Evolutionary conservation across 1,140 invertebrate species (phyloP).

Genomic region (Holcopasites calliopsidis): DNA sequence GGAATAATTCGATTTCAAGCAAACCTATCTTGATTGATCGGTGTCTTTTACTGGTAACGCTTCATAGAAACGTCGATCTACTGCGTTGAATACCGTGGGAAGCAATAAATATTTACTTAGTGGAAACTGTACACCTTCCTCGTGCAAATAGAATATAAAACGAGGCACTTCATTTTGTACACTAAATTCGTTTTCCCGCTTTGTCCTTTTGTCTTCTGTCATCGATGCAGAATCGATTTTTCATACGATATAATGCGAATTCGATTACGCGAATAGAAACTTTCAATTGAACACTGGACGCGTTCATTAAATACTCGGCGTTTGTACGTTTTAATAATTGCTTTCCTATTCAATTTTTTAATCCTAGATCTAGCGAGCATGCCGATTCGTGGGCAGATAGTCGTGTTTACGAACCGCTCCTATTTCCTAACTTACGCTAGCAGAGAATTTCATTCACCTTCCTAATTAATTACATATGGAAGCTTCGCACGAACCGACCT

Average conservation of each 20-base stretch:
- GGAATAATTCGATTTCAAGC: slow-evolving; percentile 5
- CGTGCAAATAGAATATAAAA: background rate
- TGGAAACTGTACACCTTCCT: background rate
- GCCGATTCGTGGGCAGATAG: no score
- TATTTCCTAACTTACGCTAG: slow-evolving; percentile 3
- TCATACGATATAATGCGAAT: background rate
- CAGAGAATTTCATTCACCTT: background rate
- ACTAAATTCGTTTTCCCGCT: background rate
- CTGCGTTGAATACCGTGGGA: slow-evolving; percentile 12
- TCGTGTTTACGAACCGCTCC: background rate
- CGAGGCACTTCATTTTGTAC: slow-evolving; percentile 10
- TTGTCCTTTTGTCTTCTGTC: no score
- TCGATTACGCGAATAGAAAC: no score
- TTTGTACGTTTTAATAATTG: slow-evolving; percentile 23
- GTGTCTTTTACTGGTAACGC: background rate
- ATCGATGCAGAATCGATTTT: background rate
- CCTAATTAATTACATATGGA: background rate
- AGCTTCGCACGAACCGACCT: slow-evolving; percentile 32
- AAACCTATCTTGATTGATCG: background rate
- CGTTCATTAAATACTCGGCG: no score
- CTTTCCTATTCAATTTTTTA: background rate
- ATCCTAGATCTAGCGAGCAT: slow-evolving; percentile 8
- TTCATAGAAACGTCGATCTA: slow-evolving; percentile 15
- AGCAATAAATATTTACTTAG: slow-evolving; percentile 46
- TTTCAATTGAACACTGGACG: background rate